These are phyloP conservation scores for Eupithecia vulgata DNA, from an alignment of 2,888 invertebrate species.

Conservation along the genomic window DNA sequence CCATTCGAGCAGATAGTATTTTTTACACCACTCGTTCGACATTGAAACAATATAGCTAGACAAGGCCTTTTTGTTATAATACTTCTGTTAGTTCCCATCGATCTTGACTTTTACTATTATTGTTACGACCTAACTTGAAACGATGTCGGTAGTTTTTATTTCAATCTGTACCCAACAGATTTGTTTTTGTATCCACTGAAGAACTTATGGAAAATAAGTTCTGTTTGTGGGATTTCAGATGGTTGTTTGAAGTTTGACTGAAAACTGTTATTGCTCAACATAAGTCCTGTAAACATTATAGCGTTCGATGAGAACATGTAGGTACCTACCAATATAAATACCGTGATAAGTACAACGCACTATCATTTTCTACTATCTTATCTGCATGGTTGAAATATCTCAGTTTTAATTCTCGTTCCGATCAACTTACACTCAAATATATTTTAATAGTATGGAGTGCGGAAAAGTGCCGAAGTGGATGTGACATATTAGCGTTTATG, in stretches of 20 bases:
- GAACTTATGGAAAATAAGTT: not conserved
- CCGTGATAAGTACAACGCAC: conserved; percentile 65
- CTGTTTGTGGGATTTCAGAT: not conserved
- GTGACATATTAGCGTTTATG: conserved; percentile 44
- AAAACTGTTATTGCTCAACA: not conserved
- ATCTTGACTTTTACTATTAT: conserved; percentile 11
- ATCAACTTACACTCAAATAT: conserved; percentile 59
- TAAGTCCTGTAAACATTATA: conserved; percentile 7
- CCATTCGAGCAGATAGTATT: conserved; percentile 60
- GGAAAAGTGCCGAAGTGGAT: conserved; percentile 45
- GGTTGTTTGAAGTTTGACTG: not conserved
- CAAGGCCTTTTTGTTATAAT: conserved; percentile 24
- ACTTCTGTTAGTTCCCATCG: conserved; percentile 10
- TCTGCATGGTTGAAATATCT: conserved; percentile 71
- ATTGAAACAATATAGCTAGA: conserved; percentile 40
- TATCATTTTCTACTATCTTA: conserved; percentile 75
- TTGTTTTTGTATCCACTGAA: not conserved
- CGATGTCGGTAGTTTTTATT: not conserved
- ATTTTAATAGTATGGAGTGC: conserved; percentile 49
- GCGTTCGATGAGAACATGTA: conserved; percentile 47
- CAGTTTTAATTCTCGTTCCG: conserved; percentile 71
- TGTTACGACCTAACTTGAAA: conserved; percentile 10
- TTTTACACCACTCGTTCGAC: conserved; percentile 44
- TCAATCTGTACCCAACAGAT: not conserved
- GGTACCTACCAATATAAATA: conserved; percentile 55